Evolutionary conservation across 2,113 vertebrate genomes (phyloP).

Genomic region (Semnopithecus entellus): DNA sequence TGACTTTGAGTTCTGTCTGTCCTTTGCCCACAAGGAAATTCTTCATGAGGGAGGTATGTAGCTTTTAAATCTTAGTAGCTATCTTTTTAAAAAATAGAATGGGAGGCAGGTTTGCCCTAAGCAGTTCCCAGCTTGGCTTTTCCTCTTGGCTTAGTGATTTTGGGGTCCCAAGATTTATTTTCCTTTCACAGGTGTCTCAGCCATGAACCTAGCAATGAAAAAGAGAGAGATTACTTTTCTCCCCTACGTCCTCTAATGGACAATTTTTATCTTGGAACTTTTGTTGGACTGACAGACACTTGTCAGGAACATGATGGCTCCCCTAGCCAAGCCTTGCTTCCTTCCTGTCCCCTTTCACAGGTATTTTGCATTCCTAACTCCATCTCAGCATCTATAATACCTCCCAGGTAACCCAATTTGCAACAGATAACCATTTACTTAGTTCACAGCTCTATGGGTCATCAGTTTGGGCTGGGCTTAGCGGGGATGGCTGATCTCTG

Average conservation of each 20-base stretch:
- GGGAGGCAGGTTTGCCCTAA: no score
- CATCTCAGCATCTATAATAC: not conserved
- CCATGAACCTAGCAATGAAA: not conserved
- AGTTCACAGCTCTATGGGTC: not conserved
- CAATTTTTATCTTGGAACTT: not conserved
- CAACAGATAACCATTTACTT: not conserved
- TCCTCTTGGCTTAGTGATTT: no score
- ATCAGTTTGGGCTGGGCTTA: not conserved
- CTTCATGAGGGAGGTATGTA: no score
- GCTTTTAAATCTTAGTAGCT: no score
- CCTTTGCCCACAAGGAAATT: no score
- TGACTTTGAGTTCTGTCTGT: no score
- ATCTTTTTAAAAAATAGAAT: no score
- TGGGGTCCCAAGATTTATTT: no score
- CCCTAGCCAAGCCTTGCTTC: not conserved
- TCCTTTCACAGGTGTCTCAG: not conserved
- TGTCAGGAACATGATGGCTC: not conserved
- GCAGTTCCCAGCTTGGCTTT: no score
- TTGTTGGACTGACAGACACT: not conserved
- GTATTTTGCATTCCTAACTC: not conserved
- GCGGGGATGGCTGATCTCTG: not conserved
- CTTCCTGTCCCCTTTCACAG: not conserved
- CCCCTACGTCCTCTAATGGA: not conserved
- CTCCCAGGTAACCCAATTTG: not conserved
- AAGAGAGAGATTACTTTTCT: not conserved